Base-by-base conservation (phyloP, 2,888 invertebrate genomes). In the Melipona beecheii region DNA sequence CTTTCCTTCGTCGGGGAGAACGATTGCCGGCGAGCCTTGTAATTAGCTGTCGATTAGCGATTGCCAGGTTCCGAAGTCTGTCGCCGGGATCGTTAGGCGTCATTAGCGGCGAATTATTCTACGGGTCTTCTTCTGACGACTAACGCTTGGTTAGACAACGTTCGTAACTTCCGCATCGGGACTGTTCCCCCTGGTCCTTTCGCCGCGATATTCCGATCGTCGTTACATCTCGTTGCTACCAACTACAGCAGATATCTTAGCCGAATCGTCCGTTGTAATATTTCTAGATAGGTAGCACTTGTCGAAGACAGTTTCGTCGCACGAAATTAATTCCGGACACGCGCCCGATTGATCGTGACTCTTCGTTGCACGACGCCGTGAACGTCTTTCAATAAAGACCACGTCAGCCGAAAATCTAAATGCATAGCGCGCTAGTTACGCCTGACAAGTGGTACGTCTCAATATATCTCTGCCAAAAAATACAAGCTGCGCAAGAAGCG, bases 21-120 rank as follows among this genome's bases (percentile, higher is more conserved):
- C 81, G 81, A 81, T 81, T 81, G 68, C 78, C 68, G 78, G 69
- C 78, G 78, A 69, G 78, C 78, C 78, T 73, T 81, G 81, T 78
- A 81, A 81, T 81, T 81, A 81, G 81, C 81, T 81, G 81, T 81
- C 81, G 81, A 81, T 81, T 81, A 81, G 78, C 81, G 81, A 81
- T 81, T 69, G 73, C 81, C 78, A 36, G 72, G 81, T 78, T 78
- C 72, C 81, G 81, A 78, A 73, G 78, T 62, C 81, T 81, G 78
- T 78, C 78, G 81, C 72, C 72, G 78, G 56, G 81, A 78, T 81
- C 78, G 81, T 81, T 81, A 81, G 78, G 68, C 81, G 72, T 62
- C 81, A 64, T 81, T 81, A 81, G 78, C 54, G 49, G 68, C 17
- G 73, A 69, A 78, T 81, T 81, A 81, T 81, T 78, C 78, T 68